These are phyloP conservation scores for Cacatua alba DNA, from an alignment of 2,113 vertebrate species.

Conservation along the genomic window DNA sequence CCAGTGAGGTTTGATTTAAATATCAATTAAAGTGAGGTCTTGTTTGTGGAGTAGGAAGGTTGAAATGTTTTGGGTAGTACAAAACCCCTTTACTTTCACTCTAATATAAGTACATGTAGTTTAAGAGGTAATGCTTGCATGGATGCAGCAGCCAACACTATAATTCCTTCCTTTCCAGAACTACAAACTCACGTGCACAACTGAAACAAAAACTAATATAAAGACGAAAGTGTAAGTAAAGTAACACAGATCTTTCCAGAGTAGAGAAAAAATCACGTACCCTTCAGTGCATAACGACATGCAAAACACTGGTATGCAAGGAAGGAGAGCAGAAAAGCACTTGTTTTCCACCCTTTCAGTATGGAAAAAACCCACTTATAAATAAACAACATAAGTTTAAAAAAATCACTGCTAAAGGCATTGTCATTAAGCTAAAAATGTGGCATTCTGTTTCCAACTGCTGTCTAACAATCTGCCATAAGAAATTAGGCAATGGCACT, in stretches of 20 bases:
- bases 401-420: not conserved
- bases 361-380: not conserved
- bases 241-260: not conserved
- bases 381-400: not conserved
- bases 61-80: not conserved
- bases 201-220: constrained; percentile 12
- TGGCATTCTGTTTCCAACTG: not conserved
- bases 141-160: not conserved
- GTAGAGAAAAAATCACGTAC: not conserved
- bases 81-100: not conserved
- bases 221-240: constrained; percentile 10
- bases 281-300: not conserved
- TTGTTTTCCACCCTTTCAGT: not conserved
- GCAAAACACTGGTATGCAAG: not conserved
- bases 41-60: not conserved
- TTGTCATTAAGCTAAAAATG: not conserved
- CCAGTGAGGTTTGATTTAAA: constrained; percentile 17
- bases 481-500: not conserved
- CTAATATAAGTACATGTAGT: not conserved
- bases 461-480: not conserved
- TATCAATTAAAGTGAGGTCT: not conserved
- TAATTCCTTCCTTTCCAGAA: constrained; percentile 9
- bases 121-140: not conserved
- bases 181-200: not conserved
- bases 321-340: not conserved